Base-by-base conservation (phyloP, 2,113 vertebrate species). In the Forbesichthys agassizii region DNA sequence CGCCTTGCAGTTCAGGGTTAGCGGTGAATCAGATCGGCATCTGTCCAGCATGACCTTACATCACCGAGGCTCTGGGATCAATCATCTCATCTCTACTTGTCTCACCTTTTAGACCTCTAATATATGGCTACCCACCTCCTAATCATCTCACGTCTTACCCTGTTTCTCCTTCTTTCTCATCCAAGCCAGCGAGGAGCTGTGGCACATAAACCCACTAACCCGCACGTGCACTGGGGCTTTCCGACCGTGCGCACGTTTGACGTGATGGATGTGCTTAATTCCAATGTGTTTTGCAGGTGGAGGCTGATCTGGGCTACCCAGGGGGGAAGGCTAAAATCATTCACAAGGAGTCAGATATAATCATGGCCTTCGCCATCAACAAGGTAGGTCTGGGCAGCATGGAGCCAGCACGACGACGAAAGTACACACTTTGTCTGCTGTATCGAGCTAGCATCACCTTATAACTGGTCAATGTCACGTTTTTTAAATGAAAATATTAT, bases 281-380 rank as follows among this genome's bases (percentile, higher is more conserved):
- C 33, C 20, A 33, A 20, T 58, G 10, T 58, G 18, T 58, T 57
- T 58, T 36, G 46, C 87, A 99, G 98, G 96, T 99, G 71, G 97
- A 99, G 92, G 96, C 97, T 57, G 98, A 99, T 86, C 92, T 98
- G 56, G 97, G 98, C 64, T 99, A 98, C 74, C 98, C 98, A 16
- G 97, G 98, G 73, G 95, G 96, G 68, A 98, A 98, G 79, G 97
- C 97, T 68, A 98, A 96, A 92, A 90, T 99, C 69, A 95, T 99
- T 84, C 98, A 99, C 82, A 99, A 99, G 86, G 98, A 99, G 61
- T 98, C 98, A 0, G 98, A 99, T 83, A 98, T 98, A 85, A 98
- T 99, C 82, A 98, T 99, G 95, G 97, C 97, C 1, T 99, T 99
- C 88, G 93, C 96, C 16, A 93, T 99, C 79, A 99, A 99, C 85